Evolutionary conservation across 2,888 invertebrate species (phyloP).

Genomic region (Barypeithes pellucidus): DNA sequence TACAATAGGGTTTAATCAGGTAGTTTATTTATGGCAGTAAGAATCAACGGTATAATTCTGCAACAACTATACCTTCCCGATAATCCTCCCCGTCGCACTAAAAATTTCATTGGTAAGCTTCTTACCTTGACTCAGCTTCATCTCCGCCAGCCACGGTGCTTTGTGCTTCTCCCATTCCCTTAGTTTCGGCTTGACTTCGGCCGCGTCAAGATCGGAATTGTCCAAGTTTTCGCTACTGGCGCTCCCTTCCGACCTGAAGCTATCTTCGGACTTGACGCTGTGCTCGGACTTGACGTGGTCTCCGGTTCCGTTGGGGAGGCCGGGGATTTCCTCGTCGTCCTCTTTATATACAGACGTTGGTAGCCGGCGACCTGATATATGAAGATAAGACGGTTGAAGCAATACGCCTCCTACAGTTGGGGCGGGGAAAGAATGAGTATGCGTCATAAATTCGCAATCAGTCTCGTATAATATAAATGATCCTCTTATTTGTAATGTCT

Average conservation of each 20-base stretch:
- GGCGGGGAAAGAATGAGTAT: too few relatives aligned
- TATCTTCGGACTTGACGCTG: slow-evolving; percentile 47
- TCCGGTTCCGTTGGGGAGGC: slow-evolving; percentile 63
- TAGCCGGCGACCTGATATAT: slow-evolving; percentile 73
- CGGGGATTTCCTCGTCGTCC: slow-evolving; percentile 59
- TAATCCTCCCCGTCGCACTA: too few relatives aligned
- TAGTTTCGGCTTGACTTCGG: slow-evolving; percentile 76
- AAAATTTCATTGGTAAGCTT: too few relatives aligned
- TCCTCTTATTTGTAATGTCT: too few relatives aligned
- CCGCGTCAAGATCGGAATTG: slow-evolving; percentile 61
- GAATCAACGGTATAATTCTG: too few relatives aligned
- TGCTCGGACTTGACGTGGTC: slow-evolving; percentile 58
- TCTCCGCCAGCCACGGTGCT: slow-evolving; percentile 87
- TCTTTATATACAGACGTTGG: slow-evolving; percentile 73
- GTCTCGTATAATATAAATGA: too few relatives aligned
- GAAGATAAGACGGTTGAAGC: neutral
- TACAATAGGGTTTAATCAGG: too few relatives aligned
- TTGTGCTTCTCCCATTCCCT: slow-evolving; percentile 83
- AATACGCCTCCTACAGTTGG: neutral
- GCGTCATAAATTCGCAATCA: neutral
- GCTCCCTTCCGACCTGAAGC: slow-evolving; percentile 47
- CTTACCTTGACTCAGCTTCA: slow-evolving; percentile 80
- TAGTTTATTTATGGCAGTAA: too few relatives aligned
- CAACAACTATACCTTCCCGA: too few relatives aligned
- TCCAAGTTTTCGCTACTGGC: slow-evolving; percentile 44